Evolutionary conservation across 2,797 vertebrate genomes (phyloP).

Genomic region (Manis pentadactyla): DNA sequence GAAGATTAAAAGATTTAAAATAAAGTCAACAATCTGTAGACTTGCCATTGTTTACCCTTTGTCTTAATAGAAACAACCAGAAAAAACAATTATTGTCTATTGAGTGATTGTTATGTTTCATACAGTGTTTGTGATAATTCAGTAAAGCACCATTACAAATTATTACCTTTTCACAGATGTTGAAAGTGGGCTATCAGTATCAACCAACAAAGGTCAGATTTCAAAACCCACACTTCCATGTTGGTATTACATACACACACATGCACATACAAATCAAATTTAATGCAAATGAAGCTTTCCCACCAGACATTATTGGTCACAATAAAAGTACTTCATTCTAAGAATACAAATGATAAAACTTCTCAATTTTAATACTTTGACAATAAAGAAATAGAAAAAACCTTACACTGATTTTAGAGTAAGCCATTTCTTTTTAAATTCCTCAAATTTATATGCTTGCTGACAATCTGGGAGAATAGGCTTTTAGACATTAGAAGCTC

Average conservation of each 20-base stretch:
- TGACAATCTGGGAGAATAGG: background rate
- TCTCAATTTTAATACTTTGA: background rate
- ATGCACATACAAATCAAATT: background rate
- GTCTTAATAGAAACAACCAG: background rate
- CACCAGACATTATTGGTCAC: background rate
- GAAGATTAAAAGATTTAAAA: background rate
- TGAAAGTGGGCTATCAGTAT: background rate
- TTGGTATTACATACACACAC: background rate
- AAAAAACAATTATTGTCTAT: background rate
- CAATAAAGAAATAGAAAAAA: background rate
- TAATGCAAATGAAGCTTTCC: background rate
- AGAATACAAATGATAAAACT: background rate
- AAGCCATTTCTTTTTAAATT: background rate
- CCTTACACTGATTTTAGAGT: background rate
- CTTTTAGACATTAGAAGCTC: background rate
- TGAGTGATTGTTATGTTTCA: background rate
- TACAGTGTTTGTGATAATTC: background rate
- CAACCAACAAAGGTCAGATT: background rate
- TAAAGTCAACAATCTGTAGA: background rate
- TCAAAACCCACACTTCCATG: background rate
- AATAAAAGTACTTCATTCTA: background rate
- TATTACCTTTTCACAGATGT: background rate
- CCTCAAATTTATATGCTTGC: background rate
- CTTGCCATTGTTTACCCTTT: background rate
- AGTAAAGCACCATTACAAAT: background rate